Conservation (phyloP, 2,888 invertebrate species). For the Oxyscelio sp. region DNA sequence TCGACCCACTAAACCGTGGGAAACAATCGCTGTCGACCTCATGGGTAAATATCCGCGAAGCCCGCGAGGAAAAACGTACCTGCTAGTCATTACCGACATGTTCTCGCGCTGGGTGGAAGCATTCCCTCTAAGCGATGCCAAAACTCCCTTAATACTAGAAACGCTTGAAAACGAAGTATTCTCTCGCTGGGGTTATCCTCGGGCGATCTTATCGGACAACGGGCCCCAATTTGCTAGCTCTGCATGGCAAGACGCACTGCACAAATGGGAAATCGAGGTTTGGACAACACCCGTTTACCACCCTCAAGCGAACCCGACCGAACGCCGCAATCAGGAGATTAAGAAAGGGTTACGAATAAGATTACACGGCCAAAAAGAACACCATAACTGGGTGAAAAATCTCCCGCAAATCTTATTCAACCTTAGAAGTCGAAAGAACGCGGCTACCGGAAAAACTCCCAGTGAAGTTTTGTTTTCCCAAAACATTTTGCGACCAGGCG, state of each 20-base stretch:
- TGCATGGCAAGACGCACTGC: not conserved
- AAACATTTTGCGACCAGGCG: not conserved
- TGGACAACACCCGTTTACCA: slow-evolving; percentile 69
- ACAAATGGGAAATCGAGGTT: slow-evolving; percentile 6
- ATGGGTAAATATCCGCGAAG: slow-evolving; percentile 6
- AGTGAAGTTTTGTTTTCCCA: not conserved
- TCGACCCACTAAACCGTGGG: slow-evolving; percentile 2
- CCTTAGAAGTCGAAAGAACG: not conserved
- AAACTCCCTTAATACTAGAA: not conserved
- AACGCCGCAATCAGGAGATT: slow-evolving; percentile 60
- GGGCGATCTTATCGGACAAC: slow-evolving; percentile 34
- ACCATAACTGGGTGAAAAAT: not conserved
- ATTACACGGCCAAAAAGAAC: not conserved
- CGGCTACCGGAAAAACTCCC: not conserved
- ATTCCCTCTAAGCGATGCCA: slow-evolving; percentile 46
- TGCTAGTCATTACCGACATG: slow-evolving; percentile 72
- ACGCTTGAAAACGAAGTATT: slow-evolving; percentile 36
- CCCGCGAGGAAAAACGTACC: not conserved
- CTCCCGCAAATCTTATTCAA: not conserved
- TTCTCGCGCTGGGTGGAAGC: slow-evolving; percentile 77
- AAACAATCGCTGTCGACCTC: slow-evolving; percentile 8
- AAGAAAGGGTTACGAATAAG: slow-evolving; percentile 39
- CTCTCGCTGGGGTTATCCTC: slow-evolving; percentile 19
- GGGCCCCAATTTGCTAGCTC: slow-evolving; percentile 40
- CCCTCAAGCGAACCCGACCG: slow-evolving; percentile 56